A percentile compares a stretch with the other conserved stretches of the same genome.
Conservation (phyloP, 2,888 invertebrate genomes). For the Pomacea canaliculata region DNA sequence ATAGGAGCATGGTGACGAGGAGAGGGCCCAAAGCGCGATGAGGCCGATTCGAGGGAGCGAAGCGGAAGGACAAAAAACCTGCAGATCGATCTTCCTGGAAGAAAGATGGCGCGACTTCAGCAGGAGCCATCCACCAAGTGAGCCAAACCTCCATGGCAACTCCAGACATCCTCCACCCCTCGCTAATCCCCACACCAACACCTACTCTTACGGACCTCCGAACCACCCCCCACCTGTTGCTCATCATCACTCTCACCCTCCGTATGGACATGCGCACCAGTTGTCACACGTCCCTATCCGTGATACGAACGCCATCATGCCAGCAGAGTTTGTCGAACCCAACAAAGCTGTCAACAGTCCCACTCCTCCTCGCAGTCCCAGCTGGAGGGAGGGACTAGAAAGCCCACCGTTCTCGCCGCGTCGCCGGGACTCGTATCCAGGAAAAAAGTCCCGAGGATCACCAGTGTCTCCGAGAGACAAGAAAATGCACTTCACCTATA, state of each 20-base stretch:
- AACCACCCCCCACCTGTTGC: too few relatives aligned
- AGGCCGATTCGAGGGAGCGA: conserved; percentile 6
- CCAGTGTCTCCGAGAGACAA: conserved; percentile 61
- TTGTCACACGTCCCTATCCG: conserved; percentile 8
- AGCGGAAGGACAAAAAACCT: not conserved
- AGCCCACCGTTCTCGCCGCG: conserved; percentile 63
- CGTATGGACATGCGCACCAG: conserved; percentile 10
- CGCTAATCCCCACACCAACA: not conserved
- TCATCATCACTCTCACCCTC: conserved; percentile 6
- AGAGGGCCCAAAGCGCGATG: too few relatives aligned
- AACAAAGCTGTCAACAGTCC: conserved; percentile 48
- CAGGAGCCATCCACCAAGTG: not conserved
- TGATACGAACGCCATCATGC: conserved; percentile 24
- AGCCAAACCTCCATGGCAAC: not conserved
- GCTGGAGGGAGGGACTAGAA: conserved; percentile 63
- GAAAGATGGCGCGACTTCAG: conserved; percentile 2
- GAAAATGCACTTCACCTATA: conserved; percentile 56
- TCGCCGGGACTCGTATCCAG: conserved; percentile 61
- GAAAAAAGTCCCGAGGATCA: conserved; percentile 55
- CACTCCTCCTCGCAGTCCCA: conserved; percentile 65
- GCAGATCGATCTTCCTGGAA: not conserved
- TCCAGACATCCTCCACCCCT: not conserved
- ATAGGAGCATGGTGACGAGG: too few relatives aligned
- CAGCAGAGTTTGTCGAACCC: conserved; percentile 20
- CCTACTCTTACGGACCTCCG: not conserved